A percentile compares a stretch with the other conserved stretches of the same genome.
These are phyloP conservation scores for Amyelois transitella DNA, from an alignment of 1,140 invertebrate genomes.

Conservation along the genomic window DNA sequence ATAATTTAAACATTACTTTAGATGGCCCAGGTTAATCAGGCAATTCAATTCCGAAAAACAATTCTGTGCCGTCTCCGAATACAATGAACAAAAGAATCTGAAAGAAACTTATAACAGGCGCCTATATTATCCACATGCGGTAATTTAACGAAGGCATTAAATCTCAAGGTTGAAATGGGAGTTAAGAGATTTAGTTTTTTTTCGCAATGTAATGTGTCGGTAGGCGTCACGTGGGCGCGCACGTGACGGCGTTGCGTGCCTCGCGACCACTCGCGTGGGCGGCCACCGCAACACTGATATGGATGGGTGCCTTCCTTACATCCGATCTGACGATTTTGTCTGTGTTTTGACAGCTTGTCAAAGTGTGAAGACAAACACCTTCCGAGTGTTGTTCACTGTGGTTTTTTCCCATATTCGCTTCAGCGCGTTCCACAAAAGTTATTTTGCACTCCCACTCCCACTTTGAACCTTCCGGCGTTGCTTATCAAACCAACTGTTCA, in stretches of 20 bases:
- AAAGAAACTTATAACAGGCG: slow-evolving; percentile 32
- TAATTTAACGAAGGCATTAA: slow-evolving; percentile 61
- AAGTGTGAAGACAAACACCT: slow-evolving; percentile 2
- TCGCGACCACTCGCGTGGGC: slow-evolving; percentile 59
- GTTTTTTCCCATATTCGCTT: neutral
- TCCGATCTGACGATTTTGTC: slow-evolving; percentile 17
- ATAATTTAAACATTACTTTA: slow-evolving; percentile 4
- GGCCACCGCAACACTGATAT: slow-evolving; percentile 47
- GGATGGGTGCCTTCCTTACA: slow-evolving; percentile 26
- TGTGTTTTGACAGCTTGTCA: slow-evolving; percentile 24
- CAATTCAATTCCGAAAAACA: neutral
- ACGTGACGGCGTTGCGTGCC: slow-evolving; percentile 54
- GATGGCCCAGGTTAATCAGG: neutral
- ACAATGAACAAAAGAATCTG: slow-evolving; percentile 48
- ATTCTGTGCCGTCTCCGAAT: slow-evolving; percentile 21
- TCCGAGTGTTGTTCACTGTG: neutral
- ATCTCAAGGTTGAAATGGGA: slow-evolving; percentile 61
- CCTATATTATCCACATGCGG: slow-evolving; percentile 47
- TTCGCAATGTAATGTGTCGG: slow-evolving; percentile 63
- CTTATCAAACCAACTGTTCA: neutral
- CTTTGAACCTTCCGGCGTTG: neutral
- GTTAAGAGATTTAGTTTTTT: slow-evolving; percentile 60
- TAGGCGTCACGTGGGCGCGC: slow-evolving; percentile 67
- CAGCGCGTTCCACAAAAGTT: neutral
- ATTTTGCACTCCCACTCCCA: neutral